phyloP scores from a whole-genome alignment of 2,797 vertebrate species.

The Hydrocynus forskahlii region DNA sequence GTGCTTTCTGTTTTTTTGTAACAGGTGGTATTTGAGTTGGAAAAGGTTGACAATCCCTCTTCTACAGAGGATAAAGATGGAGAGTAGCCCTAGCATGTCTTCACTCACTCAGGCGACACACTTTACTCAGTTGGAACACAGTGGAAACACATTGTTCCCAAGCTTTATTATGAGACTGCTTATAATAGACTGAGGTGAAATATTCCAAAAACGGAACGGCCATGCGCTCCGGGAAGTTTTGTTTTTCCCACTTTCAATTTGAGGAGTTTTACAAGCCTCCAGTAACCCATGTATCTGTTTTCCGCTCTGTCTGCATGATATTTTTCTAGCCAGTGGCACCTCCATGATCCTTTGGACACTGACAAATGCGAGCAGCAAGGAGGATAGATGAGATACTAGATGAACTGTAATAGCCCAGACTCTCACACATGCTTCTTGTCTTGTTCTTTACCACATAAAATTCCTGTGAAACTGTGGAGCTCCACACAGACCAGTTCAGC shows the following conservation, averaged over 20 bases:
- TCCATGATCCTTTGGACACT: conserved; percentile 18
- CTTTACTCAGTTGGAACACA: not conserved
- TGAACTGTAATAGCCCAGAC: not conserved
- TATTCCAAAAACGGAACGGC: too few relatives aligned
- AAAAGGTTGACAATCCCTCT: not conserved
- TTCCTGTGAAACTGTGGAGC: conserved; percentile 27
- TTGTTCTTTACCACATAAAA: conserved; percentile 27
- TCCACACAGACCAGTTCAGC: conserved; percentile 16
- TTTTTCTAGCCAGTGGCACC: not conserved
- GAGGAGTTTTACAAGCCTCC: not conserved
- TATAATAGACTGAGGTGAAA: too few relatives aligned
- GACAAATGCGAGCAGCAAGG: not conserved
- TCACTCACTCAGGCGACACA: not conserved
- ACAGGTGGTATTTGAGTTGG: too few relatives aligned
- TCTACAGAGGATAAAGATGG: not conserved
- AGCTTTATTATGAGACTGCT: not conserved
- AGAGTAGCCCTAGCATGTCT: not conserved
- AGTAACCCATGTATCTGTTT: not conserved
- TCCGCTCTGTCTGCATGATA: not conserved
- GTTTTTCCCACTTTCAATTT: too few relatives aligned
- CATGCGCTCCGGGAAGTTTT: too few relatives aligned
- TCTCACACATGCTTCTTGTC: conserved; percentile 1
- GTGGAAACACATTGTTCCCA: not conserved
- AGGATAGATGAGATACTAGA: not conserved
- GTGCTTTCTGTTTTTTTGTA: too few relatives aligned